phyloP scores from a whole-genome alignment of 2,888 invertebrate species.

The Sepioteuthis lessoniana region DNA sequence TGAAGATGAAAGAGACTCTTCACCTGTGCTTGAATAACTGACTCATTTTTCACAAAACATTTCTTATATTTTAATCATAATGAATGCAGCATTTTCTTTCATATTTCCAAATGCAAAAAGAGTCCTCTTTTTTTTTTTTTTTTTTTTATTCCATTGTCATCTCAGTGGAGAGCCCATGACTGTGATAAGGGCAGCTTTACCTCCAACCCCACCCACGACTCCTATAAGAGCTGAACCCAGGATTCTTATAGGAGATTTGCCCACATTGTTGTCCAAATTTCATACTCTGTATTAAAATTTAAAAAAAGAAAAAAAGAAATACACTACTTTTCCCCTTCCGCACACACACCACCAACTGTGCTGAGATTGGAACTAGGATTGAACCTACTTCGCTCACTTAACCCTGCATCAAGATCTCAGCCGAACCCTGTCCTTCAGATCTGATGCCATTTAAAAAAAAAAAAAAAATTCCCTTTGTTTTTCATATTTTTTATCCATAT shows the following conservation, averaged over 20 bases:
- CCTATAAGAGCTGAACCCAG: background rate
- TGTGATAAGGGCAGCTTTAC: background rate
- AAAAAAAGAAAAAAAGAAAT: background rate
- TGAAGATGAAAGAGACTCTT: slow-evolving; percentile 2
- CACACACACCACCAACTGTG: background rate
- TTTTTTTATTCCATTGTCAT: background rate
- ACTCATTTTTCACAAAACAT: background rate
- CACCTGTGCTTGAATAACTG: background rate
- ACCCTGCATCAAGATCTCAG: background rate
- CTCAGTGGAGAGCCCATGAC: background rate
- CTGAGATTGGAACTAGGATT: background rate
- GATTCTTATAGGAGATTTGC: background rate
- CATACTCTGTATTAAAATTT: background rate
- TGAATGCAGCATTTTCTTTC: background rate
- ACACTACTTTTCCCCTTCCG: background rate
- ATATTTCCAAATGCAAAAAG: slow-evolving; percentile 11
- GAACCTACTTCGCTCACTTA: background rate
- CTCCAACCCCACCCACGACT: background rate
- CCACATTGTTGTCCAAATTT: background rate
- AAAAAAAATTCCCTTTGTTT: background rate
- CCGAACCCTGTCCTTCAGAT: background rate
- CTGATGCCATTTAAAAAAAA: background rate
- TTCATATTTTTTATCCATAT: slow-evolving; percentile 5
- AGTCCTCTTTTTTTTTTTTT: background rate
- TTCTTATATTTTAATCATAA: slow-evolving; percentile 33